phyloP scores from a whole-genome alignment of 1,140 invertebrate species.

The Cotesia chilonis region DNA sequence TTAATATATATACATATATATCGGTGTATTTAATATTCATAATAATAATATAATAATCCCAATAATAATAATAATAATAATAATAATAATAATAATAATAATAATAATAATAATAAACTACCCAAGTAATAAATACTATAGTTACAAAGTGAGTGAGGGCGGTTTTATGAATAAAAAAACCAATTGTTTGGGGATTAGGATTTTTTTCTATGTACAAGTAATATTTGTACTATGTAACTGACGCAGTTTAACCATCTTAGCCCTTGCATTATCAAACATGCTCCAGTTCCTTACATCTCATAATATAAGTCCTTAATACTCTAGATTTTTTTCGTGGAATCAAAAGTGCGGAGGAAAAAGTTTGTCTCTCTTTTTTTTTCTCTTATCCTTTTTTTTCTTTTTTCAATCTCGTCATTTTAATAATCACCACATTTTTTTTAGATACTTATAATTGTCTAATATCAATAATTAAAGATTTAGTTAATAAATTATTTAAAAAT shows the following conservation, averaged over 20 bases:
- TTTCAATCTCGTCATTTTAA: background rate
- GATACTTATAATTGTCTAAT: background rate
- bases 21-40: conserved; percentile 66
- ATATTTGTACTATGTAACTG: conserved; percentile 65
- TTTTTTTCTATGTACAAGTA: conserved; percentile 64
- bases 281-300: conserved; percentile 43
- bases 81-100: too few species aligned
- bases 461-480: background rate
- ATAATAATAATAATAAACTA: conserved; percentile 49
- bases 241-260: conserved; percentile 57
- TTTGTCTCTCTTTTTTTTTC: conserved; percentile 11
- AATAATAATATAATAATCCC: conserved; percentile 65
- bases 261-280: conserved; percentile 52
- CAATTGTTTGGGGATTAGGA: conserved; percentile 45
- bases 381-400: background rate
- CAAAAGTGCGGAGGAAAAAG: conserved; percentile 22
- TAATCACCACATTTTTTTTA: background rate
- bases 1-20: conserved; percentile 63
- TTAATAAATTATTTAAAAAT: conserved; percentile 8
- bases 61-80: conserved; percentile 56
- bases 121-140: conserved; percentile 69
- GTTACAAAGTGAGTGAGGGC: conserved; percentile 65
- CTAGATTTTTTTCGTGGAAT: conserved; percentile 11
- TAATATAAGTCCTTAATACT: background rate
- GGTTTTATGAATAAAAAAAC: conserved; percentile 60